A percentile compares a stretch with the other conserved stretches of the same genome.
Conservation (phyloP, 2,113 vertebrate species). For the Ochotona princeps region DNA sequence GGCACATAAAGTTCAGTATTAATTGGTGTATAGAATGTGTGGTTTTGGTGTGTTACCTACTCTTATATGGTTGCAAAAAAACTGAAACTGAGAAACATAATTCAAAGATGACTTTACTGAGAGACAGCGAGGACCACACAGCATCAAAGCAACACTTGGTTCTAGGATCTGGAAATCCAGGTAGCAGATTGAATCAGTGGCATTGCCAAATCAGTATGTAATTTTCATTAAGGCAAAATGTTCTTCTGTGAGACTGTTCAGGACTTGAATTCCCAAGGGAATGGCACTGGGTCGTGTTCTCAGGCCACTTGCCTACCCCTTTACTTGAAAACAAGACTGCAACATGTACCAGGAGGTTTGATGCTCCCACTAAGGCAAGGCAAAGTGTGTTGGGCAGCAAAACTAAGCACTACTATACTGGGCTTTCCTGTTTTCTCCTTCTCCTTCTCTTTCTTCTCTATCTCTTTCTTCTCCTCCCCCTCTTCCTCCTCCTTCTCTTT, state of each 20-base stretch:
- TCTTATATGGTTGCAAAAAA: background rate
- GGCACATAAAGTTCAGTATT: background rate
- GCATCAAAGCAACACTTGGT: background rate
- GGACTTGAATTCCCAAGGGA: constrained; percentile 12
- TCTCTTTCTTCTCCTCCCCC: too few relatives aligned
- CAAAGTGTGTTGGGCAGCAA: background rate
- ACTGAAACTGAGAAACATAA: background rate
- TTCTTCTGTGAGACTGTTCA: background rate
- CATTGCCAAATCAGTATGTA: background rate
- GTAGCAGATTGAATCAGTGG: background rate
- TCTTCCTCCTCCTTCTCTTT: too few relatives aligned
- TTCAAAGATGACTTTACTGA: background rate
- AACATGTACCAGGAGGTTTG: background rate
- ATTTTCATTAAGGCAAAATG: background rate
- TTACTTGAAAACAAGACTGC: background rate
- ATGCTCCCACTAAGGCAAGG: background rate
- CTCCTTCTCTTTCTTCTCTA: too few relatives aligned
- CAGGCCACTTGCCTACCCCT: background rate
- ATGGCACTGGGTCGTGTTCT: background rate
- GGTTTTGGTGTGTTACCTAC: background rate
- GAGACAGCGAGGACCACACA: background rate
- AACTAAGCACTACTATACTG: background rate
- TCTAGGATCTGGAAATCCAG: background rate
- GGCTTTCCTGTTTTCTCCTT: background rate
- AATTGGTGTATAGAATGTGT: background rate